These are phyloP conservation scores for Drosophila siamana DNA, from an alignment of 2,888 invertebrate genomes.

Conservation along the genomic window DNA sequence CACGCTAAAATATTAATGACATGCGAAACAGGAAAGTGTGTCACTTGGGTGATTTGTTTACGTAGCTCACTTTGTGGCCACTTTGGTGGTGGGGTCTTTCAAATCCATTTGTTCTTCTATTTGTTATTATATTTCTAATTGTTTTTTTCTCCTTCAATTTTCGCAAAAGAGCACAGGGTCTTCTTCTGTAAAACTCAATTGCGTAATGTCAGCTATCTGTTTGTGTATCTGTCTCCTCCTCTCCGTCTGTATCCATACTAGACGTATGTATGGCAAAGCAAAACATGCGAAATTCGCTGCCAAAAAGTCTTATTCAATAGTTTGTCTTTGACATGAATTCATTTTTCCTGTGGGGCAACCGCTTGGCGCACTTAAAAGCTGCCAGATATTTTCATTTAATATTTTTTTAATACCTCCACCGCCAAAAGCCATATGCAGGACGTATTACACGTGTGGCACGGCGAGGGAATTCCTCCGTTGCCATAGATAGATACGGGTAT, in stretches of 20 bases:
- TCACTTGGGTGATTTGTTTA: slow-evolving; percentile 79
- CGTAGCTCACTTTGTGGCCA: slow-evolving; percentile 64
- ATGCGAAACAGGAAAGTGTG: slow-evolving; percentile 75
- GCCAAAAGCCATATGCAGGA: background rate
- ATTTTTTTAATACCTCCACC: slow-evolving; percentile 41
- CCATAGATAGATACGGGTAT: slow-evolving; percentile 23
- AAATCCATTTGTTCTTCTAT: slow-evolving; percentile 30
- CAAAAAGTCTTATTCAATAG: slow-evolving; percentile 80
- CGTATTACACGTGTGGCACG: slow-evolving; percentile 5
- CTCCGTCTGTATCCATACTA: slow-evolving; percentile 1
- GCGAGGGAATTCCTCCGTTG: background rate
- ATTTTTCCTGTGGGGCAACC: slow-evolving; percentile 67
- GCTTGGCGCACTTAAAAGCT: slow-evolving; percentile 72
- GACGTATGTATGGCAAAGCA: slow-evolving; percentile 7
- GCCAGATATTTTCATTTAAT: slow-evolving; percentile 61
- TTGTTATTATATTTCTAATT: slow-evolving; percentile 10
- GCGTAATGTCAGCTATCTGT: slow-evolving; percentile 60
- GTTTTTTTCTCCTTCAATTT: slow-evolving; percentile 11
- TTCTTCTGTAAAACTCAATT: slow-evolving; percentile 57
- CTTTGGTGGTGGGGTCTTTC: slow-evolving; percentile 35
- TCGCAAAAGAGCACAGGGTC: slow-evolving; percentile 44
- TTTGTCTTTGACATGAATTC: slow-evolving; percentile 81
- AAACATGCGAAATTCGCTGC: slow-evolving; percentile 64
- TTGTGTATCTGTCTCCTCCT: too few species aligned
- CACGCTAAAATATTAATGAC: slow-evolving; percentile 68